These are phyloP conservation scores for Zaprionus taronus DNA, from an alignment of 1,140 invertebrate genomes.

Conservation along the genomic window DNA sequence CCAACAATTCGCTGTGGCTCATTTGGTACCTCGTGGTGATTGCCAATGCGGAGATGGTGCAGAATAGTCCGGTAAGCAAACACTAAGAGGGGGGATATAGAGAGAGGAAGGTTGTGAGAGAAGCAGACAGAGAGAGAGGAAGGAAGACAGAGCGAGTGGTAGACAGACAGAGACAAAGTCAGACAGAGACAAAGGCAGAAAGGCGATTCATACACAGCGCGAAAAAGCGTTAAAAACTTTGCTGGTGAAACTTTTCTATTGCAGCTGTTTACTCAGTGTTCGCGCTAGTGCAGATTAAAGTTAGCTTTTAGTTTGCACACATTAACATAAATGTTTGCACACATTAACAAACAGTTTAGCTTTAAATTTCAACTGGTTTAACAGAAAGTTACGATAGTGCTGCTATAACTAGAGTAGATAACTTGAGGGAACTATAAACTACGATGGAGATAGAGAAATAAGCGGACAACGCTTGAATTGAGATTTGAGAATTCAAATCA, in stretches of 20 bases:
- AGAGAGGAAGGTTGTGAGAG: not conserved
- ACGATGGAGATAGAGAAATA: no score
- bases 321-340: not conserved
- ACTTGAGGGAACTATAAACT: no score
- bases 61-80: constrained; percentile 85
- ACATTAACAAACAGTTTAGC: not conserved
- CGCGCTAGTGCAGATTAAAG: not conserved
- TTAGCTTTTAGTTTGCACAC: not conserved
- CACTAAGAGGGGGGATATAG: not conserved
- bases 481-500: no score
- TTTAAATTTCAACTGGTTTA: not conserved
- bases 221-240: not conserved
- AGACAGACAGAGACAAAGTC: no score
- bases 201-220: not conserved
- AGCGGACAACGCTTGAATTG: no score
- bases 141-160: not conserved
- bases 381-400: no score
- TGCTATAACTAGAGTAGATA: no score
- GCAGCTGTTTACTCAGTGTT: not conserved
- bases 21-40: constrained; percentile 88
- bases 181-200: no score
- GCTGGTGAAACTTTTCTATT: not conserved
- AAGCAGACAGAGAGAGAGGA: constrained; percentile 1
- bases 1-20: constrained; percentile 90
- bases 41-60: constrained; percentile 85